Conservation (phyloP, 1,140 invertebrate genomes). For the Drosophila melanogaster region Release_6_plus_ISO1_MT NT_033779.5:5092001-5092500, state of each 20-base stretch:
- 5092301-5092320: slow-evolving; percentile 66
- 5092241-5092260: slow-evolving; percentile 28
- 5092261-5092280: slow-evolving; percentile 37
- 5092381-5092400: slow-evolving; percentile 42
- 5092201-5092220: slow-evolving; percentile 33
- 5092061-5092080: slow-evolving; percentile 1
- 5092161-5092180: slow-evolving; percentile 2
- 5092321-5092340: slow-evolving; percentile 44
- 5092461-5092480: background rate
- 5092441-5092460: background rate
- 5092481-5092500: background rate
- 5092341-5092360: slow-evolving; percentile 66
- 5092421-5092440: background rate
- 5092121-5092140: slow-evolving; percentile 9
- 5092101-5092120: slow-evolving; percentile 19
- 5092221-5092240: slow-evolving; percentile 16
- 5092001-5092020: background rate
- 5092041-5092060: slow-evolving; percentile 18
- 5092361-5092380: slow-evolving; percentile 56
- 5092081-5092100: background rate
- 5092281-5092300: slow-evolving; percentile 35
- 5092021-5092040: background rate
- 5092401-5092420: background rate
- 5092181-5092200: slow-evolving; percentile 5
- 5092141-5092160: slow-evolving; percentile 44